Base-by-base conservation (phyloP, 2,113 vertebrate genomes). In the Hydrolagus affinis region DNA sequence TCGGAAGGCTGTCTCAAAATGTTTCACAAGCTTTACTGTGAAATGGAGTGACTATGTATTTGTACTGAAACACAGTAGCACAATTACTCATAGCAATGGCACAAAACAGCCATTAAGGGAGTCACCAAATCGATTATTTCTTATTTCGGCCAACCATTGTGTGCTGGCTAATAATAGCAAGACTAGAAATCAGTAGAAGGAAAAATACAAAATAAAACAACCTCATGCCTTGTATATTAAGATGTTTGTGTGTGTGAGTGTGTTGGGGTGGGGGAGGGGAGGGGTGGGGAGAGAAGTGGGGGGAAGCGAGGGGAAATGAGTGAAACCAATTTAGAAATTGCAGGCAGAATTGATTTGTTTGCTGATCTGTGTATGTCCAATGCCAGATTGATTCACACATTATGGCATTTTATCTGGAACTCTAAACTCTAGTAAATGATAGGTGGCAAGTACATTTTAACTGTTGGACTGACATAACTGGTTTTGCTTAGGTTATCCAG, bases 351-450 rank as follows among this genome's bases (percentile, higher is more conserved):
- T 44, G 44, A 30, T 19, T 77, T 77, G 75, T 11, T 77, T 83
- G 77, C 77, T 83, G 77, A 83, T 19, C 60, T 8, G 10, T 62
- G 30, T 19, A 83, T 83, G 25, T 64, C 15, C 66, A n/a, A 10
- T 77, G 62, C 77, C 23, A 83, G 15, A 83, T 83, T 83, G 66
- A 66, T 83, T 83, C 25, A 66, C 60, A 83, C 64, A 66, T 83
- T 62, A 62, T 66, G 60, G 60, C 66, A 28, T 62, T 80, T 78
- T 64, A 25, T 80, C 77, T 83, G 12, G 8, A 83, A 62, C 77
- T 64, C 25, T 28, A 83, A 62, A 64, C 60, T 74, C 72, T 83
- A 60, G 23, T 66, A 19, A 83, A 30, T 83, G 77, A 28, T 25
- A 83, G 30, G 23, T 28, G 12, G 77, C 60, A 83, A 83, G 19